Evolutionary conservation across 2,888 invertebrate genomes (phyloP).

Genomic region (Cenopis cana): DNA sequence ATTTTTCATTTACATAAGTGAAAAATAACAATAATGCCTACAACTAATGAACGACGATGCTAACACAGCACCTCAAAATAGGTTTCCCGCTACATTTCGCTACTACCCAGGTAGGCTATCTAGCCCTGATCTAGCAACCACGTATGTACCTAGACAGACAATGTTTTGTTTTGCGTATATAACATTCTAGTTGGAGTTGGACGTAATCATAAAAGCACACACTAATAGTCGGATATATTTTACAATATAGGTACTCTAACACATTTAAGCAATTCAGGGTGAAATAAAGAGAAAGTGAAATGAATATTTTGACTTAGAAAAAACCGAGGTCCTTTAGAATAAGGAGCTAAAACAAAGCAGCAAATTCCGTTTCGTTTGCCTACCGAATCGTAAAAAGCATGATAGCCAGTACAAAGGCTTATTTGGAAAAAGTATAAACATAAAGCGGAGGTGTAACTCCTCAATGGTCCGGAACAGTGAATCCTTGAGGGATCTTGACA

Average conservation of each 20-base stretch:
- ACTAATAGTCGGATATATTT: not conserved
- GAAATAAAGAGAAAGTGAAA: too few relatives aligned
- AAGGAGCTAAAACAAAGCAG: constrained; percentile 16
- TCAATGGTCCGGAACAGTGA: constrained; percentile 57
- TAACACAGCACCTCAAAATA: not conserved
- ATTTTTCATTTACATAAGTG: too few relatives aligned
- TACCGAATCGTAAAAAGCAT: constrained; percentile 41
- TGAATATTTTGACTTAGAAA: not conserved
- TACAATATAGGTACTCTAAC: not conserved
- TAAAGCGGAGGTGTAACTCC: constrained; percentile 48
- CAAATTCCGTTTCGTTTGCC: constrained; percentile 33
- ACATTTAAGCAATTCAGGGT: not conserved
- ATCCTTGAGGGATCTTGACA: constrained; percentile 51
- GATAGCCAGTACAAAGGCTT: constrained; percentile 42
- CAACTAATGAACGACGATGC: not conserved
- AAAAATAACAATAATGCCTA: too few relatives aligned
- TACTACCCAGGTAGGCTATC: too few relatives aligned
- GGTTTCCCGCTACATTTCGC: too few relatives aligned
- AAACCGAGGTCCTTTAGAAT: constrained; percentile 3
- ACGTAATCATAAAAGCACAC: not conserved
- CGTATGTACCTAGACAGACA: too few relatives aligned
- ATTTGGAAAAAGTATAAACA: constrained; percentile 49
- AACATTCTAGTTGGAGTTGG: not conserved
- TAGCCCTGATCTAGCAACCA: too few relatives aligned
- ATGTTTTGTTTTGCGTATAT: too few relatives aligned